Conservation (phyloP, 2,113 vertebrate genomes). For the Pipra filicauda region DNA sequence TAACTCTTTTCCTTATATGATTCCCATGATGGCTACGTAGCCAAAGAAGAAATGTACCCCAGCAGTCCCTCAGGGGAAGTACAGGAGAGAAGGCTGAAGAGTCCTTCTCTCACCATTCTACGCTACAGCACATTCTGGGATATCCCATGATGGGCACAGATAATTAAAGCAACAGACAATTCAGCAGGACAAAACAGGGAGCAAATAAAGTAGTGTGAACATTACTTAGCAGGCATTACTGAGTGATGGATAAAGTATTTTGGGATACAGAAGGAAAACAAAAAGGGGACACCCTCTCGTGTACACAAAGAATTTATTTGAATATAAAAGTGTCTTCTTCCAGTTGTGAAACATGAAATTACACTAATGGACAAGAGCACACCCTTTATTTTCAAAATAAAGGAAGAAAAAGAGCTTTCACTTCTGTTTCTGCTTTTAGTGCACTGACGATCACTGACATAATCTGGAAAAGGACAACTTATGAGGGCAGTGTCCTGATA, state of each 20-base stretch:
- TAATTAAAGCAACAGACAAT: not conserved
- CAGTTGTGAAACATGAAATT: not conserved
- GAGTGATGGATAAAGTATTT: not conserved
- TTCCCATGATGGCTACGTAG: not conserved
- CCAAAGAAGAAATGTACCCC: not conserved
- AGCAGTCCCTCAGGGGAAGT: not conserved
- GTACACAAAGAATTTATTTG: not conserved
- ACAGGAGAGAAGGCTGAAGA: not conserved
- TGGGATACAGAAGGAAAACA: not conserved
- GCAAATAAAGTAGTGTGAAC: not conserved
- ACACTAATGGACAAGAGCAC: not conserved
- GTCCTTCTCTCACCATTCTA: not conserved
- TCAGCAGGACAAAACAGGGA: not conserved
- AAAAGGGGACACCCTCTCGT: not conserved
- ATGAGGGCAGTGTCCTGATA: not conserved
- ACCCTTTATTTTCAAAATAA: not conserved
- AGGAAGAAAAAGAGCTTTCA: not conserved
- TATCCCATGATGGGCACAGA: not conserved
- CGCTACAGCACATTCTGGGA: not conserved
- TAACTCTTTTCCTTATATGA: not conserved
- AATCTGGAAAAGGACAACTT: not conserved
- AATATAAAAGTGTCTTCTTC: not conserved
- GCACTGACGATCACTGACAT: not conserved
- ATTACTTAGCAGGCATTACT: not conserved
- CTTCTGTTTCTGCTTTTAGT: not conserved